These are phyloP conservation scores for Patiria pectinifera DNA, from an alignment of 53 echinoderm and acorn worm species.

Conservation along the genomic window DNA sequence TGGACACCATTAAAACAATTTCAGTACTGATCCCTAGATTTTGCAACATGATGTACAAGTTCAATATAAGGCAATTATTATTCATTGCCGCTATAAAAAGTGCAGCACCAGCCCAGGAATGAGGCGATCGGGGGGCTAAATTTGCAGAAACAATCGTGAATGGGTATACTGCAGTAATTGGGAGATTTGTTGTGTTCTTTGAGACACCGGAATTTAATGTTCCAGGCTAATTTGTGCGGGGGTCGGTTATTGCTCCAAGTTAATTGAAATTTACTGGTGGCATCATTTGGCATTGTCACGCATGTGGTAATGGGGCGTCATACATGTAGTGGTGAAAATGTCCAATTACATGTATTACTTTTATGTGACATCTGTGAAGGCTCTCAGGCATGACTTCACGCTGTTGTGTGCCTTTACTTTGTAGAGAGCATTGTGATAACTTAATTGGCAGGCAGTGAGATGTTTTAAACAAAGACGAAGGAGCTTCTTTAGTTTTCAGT, in stretches of 20 bases:
- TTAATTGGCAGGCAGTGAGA: too few species aligned
- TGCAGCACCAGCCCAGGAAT: neutral
- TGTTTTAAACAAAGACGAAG: too few species aligned
- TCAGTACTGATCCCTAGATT: neutral
- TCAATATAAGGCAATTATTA: constrained; percentile 4
- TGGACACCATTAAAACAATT: neutral
- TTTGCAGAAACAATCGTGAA: neutral
- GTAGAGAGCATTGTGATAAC: too few species aligned
- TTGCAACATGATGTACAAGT: neutral
- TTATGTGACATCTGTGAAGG: neutral
- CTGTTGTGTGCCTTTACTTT: too few species aligned
- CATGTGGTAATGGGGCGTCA: neutral
- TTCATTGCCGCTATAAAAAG: constrained; percentile 48
- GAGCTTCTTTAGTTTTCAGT: too few species aligned
- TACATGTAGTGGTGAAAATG: neutral
- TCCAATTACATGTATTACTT: neutral
- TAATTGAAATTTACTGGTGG: neutral
- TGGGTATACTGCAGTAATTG: neutral
- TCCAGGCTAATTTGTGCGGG: neutral
- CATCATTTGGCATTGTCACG: neutral
- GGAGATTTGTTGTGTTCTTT: neutral
- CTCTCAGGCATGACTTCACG: neutral
- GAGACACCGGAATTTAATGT: neutral
- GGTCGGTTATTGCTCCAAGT: neutral
- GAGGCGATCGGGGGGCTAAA: neutral